phyloP scores from a whole-genome alignment of 2,113 vertebrate genomes.

The Gopherus evgoodei region DNA sequence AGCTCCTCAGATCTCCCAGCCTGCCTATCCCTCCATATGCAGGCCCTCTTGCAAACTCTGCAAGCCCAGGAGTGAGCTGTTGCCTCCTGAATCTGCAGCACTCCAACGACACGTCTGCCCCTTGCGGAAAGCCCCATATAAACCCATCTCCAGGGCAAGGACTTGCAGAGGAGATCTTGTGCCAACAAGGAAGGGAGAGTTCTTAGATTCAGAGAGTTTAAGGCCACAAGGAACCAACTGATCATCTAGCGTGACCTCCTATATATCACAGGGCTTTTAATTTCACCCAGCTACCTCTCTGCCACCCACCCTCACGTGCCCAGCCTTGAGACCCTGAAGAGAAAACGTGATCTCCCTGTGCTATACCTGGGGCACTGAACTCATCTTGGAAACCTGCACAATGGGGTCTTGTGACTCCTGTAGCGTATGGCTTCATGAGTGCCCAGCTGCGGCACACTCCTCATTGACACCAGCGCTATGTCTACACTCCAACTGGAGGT shows the following conservation, averaged over 20 bases:
- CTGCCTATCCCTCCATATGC: too few species aligned
- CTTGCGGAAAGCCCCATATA: neutral
- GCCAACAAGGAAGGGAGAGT: neutral
- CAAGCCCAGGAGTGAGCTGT: neutral
- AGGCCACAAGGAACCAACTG: fast-evolving
- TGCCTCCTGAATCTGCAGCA: neutral
- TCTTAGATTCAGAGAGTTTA: neutral
- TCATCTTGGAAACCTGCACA: neutral
- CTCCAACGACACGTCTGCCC: neutral
- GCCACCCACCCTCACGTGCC: neutral
- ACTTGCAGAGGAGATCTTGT: neutral
- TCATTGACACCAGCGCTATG: neutral
- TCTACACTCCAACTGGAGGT: too few species aligned
- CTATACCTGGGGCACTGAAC: neutral
- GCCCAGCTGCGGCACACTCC: neutral
- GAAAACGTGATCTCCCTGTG: neutral
- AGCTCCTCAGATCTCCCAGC: neutral
- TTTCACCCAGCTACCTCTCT: neutral
- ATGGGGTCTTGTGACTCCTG: neutral
- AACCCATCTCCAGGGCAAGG: neutral
- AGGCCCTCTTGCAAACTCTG: neutral
- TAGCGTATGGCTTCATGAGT: neutral
- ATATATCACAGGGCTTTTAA: neutral
- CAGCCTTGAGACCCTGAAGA: too few species aligned
- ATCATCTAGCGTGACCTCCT: neutral